Base-by-base conservation (phyloP, 1,140 invertebrate species). In the Uloborus diversus region DNA sequence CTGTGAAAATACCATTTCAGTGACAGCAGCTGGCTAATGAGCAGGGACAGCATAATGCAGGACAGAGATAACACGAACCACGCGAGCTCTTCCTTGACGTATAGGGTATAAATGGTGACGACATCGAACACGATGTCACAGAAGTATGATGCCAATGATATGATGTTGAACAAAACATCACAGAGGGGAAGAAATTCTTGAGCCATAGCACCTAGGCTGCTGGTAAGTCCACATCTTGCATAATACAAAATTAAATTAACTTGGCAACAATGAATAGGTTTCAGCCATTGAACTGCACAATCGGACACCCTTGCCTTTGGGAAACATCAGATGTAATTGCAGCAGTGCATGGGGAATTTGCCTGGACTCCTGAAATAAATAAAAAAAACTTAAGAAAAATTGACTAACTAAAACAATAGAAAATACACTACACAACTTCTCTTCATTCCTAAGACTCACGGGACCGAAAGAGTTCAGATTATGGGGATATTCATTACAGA, bases 61-160 rank as follows among this genome's bases (percentile, higher is more conserved):
- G 89, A 87, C 79, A 94, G 86, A 57, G 91, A 91, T 3, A 93
- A 87, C 1, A 89, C 87, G 86, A 92, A 89, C 86, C 90, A 88
- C 76, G 88, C 83, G 83, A 87, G 87, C 85, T 90, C 86, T 51
- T 90, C 88, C 51, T 90, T 88, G 83, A 79, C 89, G 79, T 92
- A 92, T 4, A 95, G 87, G 7, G 93, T 93, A 86, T 95, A 95
- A 17, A 92, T 90, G 88, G 94, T 93, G 47, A 94, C 91, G 35
- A 95, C 89, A 86, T 96, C 94, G 85, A 96, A 96, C 3, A 95
- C 93, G 53, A 95, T 91, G 89, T 95, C 94, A 88, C 94, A 96
- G 87, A 96, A 96, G 86, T 96, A 95, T 2, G 92, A 93, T n/a
- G 93, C 93, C 61, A 96, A 87, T 13, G 94, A 95, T 80, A 96